These are phyloP conservation scores for Corythoichthys haematopterus DNA, from an alignment of 2,113 vertebrate genomes.

Conservation along the genomic window DNA sequence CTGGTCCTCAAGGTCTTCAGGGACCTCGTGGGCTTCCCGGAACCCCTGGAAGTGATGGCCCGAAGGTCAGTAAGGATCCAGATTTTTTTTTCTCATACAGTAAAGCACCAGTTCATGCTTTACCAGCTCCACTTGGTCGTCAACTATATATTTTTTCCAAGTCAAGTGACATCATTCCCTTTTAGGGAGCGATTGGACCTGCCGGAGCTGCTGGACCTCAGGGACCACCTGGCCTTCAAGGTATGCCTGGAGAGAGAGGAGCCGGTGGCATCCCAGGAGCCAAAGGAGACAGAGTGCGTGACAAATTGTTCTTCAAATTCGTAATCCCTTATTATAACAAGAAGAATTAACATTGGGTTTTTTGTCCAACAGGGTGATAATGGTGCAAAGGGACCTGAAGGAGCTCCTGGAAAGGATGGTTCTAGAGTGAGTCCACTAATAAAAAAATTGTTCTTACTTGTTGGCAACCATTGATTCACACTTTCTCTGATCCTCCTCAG, in stretches of 20 bases:
- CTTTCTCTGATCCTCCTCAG: constrained; percentile 55
- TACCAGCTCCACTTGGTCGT: not conserved
- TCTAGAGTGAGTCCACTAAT: constrained; percentile 76
- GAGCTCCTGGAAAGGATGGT: constrained; percentile 91
- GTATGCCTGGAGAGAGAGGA: constrained; percentile 96
- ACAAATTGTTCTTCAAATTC: not conserved
- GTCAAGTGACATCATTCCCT: not conserved
- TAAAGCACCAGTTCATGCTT: not conserved
- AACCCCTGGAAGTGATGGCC: constrained; percentile 91
- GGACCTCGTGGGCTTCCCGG: constrained; percentile 90
- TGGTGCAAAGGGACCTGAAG: constrained; percentile 91
- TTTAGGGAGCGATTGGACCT: constrained; percentile 84
- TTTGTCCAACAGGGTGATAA: constrained; percentile 80
- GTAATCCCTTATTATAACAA: not conserved
- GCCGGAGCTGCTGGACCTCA: constrained; percentile 79
- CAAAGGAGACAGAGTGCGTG: constrained; percentile 93
- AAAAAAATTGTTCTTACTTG: not conserved
- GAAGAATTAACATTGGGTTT: not conserved
- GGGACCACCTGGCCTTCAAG: constrained; percentile 90
- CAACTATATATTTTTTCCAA: too few species aligned
- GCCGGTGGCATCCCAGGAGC: constrained; percentile 83
- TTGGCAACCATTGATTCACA: not conserved
- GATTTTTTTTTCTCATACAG: not conserved
- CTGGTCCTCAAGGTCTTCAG: constrained; percentile 88
- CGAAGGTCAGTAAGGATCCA: constrained; percentile 78